Base-by-base conservation (phyloP, 2,113 vertebrate species). In the Tenebrosternarchus preto region DNA sequence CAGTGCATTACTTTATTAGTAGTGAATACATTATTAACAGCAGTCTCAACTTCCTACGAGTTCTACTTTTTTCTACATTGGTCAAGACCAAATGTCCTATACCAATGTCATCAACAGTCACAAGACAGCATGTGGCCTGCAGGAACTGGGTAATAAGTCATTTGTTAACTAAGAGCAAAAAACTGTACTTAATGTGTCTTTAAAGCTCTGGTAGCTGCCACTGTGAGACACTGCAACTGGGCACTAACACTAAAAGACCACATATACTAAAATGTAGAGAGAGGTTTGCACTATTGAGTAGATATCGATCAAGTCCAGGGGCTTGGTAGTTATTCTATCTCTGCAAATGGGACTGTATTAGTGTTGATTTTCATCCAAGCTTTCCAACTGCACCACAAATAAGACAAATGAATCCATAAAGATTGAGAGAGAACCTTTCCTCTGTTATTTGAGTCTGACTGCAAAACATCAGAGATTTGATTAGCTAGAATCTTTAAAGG, bases 401-500 rank as follows among this genome's bases (percentile, higher is more conserved):
- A 43, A 72, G 53, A 20, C 53, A 29, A 39, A 43, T 78, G 57
- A 57, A 33, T 27, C 50, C 9, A 15, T 27, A 19, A 59, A 78
- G 6, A 25, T 50, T 53, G 29, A 53, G 29, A 73, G 16, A 73
- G 5, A 70, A 68, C 19, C 46, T 69, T 12, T 63, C 24, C 63
- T 83, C 53, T 55, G 70, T 80, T 80, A 76, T 76, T 66, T 39
- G 55, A 27, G 56, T 80, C 60, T 59, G 19, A 22, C 0, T 56
- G 31, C 72, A 50, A 24, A 56, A 36, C 61, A 55, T 24, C 20
- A 19, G 55, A 67, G 55, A 79, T 64, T 66, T 67, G 39, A 76
- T 83, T 80, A 55, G 50, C 59, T 76, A 24, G 60, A 61, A 61
- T 80, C 66, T 57, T 80, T 20, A 16, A 56, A 75, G 55, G 66